Conservation (phyloP, 2,113 vertebrate species). For the Corythaixoides concolor region DNA sequence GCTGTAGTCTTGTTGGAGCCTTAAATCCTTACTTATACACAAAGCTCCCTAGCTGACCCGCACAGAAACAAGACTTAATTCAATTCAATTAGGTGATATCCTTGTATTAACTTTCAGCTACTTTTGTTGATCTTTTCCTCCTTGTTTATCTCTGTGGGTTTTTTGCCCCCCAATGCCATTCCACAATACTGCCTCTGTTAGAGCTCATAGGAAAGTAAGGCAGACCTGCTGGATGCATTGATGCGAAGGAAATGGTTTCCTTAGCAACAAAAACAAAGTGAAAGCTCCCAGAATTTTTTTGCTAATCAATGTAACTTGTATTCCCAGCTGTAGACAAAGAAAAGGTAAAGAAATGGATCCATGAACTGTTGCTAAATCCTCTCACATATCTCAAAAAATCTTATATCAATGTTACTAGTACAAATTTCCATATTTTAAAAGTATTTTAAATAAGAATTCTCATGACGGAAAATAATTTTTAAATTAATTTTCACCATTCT, state of each 20-base stretch:
- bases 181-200: slow-evolving; percentile 68
- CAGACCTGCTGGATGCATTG: slow-evolving; percentile 43
- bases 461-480: not conserved
- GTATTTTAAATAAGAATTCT: not conserved
- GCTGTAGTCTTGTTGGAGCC: not conserved
- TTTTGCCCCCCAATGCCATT: not conserved
- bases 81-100: slow-evolving; percentile 32
- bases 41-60: not conserved
- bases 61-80: slow-evolving; percentile 46
- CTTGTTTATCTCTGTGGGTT: slow-evolving; percentile 48
- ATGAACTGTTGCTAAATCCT: not conserved
- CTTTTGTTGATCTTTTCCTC: slow-evolving; percentile 45
- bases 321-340: slow-evolving; percentile 12
- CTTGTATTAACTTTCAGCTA: slow-evolving; percentile 45
- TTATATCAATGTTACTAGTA: not conserved
- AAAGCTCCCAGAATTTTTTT: slow-evolving; percentile 51
- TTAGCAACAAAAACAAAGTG: slow-evolving; percentile 65
- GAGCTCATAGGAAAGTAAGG: slow-evolving; percentile 29
- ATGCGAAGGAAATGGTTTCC: slow-evolving; percentile 68
- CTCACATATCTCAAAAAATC: not conserved
- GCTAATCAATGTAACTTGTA: slow-evolving; percentile 39
- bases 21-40: not conserved
- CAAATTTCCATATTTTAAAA: not conserved
- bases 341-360: not conserved
- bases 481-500: not conserved